A percentile compares a stretch with the other conserved stretches of the same genome.
Conservation (phyloP, 2,113 vertebrate genomes). For the Prionailurus bengalensis region DNA sequence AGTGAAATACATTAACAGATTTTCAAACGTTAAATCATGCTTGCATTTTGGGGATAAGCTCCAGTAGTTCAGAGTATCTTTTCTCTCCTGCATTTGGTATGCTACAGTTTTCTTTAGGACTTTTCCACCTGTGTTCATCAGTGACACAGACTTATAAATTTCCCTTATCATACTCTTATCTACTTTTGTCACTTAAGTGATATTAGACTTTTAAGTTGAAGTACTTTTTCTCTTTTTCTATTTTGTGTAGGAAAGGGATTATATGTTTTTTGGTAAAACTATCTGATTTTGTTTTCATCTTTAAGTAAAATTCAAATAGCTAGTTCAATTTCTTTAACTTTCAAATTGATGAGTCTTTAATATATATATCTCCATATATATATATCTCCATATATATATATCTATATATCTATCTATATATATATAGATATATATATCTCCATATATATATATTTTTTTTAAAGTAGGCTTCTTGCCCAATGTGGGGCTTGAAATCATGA, state of each 20-base stretch:
- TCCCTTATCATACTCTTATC: not conserved
- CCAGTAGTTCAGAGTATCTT: not conserved
- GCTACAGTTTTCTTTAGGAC: not conserved
- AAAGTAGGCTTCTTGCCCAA: not conserved
- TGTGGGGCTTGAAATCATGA: not conserved
- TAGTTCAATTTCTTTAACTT: not conserved
- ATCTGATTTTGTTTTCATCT: not conserved
- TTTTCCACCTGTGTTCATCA: not conserved
- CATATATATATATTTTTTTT: not conserved
- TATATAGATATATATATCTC: no score
- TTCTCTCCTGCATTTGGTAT: not conserved
- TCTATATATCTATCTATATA: no score
- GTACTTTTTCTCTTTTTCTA: not conserved
- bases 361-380: not conserved
- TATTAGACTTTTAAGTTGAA: not conserved
- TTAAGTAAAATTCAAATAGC: not conserved
- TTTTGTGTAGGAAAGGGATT: not conserved
- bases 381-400: no score
- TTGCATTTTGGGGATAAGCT: not conserved
- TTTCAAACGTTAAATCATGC: slow-evolving; percentile 4
- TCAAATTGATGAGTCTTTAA: not conserved
- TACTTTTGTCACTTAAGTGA: not conserved
- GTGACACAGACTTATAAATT: not conserved
- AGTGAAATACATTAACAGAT: not conserved
- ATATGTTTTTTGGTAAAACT: not conserved